Evolutionary conservation across 30 jellyfish, hydroid and myxozoan genomes (phyloP), one percentile per base, ranked within the genome.

Genomic region (Aurelia sp.): DNA sequence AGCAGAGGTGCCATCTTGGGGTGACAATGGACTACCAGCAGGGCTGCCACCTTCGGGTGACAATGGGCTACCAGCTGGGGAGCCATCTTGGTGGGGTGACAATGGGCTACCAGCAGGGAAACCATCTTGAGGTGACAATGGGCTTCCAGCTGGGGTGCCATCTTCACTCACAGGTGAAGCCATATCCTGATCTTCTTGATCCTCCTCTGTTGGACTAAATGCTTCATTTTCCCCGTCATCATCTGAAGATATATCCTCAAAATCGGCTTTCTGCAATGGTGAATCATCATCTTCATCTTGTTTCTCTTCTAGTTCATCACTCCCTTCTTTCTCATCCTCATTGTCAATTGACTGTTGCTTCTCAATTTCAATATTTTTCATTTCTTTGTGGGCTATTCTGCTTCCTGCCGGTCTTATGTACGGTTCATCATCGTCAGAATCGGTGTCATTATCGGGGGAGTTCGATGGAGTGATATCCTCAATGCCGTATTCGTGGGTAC

Each of bases 381-480:
- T 89, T n/a, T 81, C 97, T 81, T 89, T 89, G 77, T 80, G 97
- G 2, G 95, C 97, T 23, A 89, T 89, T 27, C 77, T 22, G 18
- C 84, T 37, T 31, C 59, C 60, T 13, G 71, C 51, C 6, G 91
- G 78, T 75, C 52, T 68, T n/a, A 20, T 59, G 7, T 70, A 30
- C 4, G 48, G 58, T 15, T 15, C 67, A 20, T 58, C 67, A 58
- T 58, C 67, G 23, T 58, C 67, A 15, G 21, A 17, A 35, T 85
- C 79, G 57, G 35, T 64, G 23, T 86, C 90, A 64, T 76, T 89
- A 62, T 75, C 96, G 15, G 83, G 69, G 10, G 79, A 69, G 7
- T 35, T 48, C n/a, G 19, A 37, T 51, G 79, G 61, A 10, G 59
- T 35, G 18, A 35, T 48, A 27, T 69, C 79, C 21, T 69, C 79